phyloP scores from a whole-genome alignment of 2,888 invertebrate genomes.

The Eueremaeus valkanovi region DNA sequence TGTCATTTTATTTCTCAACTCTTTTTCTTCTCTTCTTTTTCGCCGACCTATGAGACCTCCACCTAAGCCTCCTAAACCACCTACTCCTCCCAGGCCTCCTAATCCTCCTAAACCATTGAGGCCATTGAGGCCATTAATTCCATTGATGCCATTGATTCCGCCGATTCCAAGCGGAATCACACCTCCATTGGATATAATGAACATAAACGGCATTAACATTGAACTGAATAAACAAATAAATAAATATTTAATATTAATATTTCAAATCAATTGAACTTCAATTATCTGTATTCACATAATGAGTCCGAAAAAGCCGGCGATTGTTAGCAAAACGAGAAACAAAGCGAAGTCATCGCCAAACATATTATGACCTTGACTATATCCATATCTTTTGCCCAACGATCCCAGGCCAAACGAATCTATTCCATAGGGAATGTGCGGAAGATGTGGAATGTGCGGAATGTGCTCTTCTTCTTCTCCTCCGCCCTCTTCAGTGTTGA shows the following conservation, averaged over 20 bases:
- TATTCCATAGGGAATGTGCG: not conserved
- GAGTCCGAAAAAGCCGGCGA: conserved; percentile 40
- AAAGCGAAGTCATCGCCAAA: conserved; percentile 37
- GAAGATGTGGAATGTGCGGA: not conserved
- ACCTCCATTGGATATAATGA: conserved; percentile 18
- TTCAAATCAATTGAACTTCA: no score
- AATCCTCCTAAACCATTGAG: not conserved
- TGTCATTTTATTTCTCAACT: not conserved
- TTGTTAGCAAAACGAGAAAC: conserved; percentile 38
- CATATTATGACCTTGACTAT: not conserved
- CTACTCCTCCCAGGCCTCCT: not conserved
- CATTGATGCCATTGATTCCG: not conserved
- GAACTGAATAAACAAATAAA: not conserved
- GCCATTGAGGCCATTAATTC: not conserved
- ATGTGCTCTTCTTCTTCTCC: not conserved
- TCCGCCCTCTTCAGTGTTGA: not conserved
- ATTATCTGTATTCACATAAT: conserved; percentile 33
- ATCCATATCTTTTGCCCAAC: not conserved
- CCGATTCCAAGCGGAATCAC: not conserved
- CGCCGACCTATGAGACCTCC: not conserved
- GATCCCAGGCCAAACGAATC: not conserved
- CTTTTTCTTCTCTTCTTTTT: not conserved
- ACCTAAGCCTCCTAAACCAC: not conserved
- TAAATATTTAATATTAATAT: not conserved
- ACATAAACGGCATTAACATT: conserved; percentile 38